These are phyloP conservation scores for Lepus europaeus DNA, from an alignment of 2,113 vertebrate species.

Conservation along the genomic window DNA sequence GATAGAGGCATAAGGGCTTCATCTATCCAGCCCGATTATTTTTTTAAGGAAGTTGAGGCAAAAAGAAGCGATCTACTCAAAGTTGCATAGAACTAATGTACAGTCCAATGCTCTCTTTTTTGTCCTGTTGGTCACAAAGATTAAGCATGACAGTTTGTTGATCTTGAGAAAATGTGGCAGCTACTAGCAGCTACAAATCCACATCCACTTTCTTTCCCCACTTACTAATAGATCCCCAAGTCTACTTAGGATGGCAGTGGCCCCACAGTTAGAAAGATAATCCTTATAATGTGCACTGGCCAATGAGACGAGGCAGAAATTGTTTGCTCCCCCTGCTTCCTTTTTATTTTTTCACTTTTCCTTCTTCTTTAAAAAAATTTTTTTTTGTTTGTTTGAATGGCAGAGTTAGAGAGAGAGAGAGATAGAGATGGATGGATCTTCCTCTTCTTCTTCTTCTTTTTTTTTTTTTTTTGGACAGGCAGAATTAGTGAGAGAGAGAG, in stretches of 20 bases:
- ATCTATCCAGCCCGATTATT: background rate
- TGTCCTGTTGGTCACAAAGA: background rate
- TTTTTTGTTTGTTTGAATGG: no score
- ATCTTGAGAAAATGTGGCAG: constrained; percentile 39
- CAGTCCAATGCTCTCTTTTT: constrained; percentile 9
- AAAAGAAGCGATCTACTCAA: constrained; percentile 9
- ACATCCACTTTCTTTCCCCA: background rate
- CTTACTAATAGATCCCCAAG: background rate
- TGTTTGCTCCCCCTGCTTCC: background rate
- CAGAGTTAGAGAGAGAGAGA: no score
- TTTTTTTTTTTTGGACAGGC: no score
- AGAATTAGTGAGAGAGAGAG: no score
- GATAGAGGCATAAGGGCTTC: background rate
- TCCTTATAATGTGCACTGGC: background rate
- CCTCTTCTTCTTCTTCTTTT: no score
- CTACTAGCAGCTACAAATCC: background rate
- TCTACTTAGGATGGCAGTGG: constrained; percentile 8
- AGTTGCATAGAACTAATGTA: constrained; percentile 1
- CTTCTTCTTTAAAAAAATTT: no score
- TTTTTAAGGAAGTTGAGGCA: background rate
- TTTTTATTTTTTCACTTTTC: no score
- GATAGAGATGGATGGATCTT: no score
- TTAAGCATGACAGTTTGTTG: constrained; percentile 20
- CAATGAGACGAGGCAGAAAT: background rate
- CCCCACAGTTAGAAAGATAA: constrained; percentile 11